Conservation (phyloP, 2,113 vertebrate genomes). For the Odontesthes bonariensis region DNA sequence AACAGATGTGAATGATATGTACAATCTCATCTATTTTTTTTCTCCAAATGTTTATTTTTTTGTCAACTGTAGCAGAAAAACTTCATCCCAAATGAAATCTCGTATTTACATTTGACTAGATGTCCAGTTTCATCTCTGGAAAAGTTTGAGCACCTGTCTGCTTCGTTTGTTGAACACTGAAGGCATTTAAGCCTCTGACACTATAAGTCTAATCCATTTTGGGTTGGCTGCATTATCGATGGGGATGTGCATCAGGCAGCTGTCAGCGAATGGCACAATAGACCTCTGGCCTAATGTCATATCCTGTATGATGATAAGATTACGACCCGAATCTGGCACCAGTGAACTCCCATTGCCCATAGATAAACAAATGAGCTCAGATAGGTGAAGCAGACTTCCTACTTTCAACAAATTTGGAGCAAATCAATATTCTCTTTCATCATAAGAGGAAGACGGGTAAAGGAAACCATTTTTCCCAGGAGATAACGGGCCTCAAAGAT, state of each 20-base stretch:
- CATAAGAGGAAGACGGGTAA: no score
- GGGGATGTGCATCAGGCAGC: constrained; percentile 55
- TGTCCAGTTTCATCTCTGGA: not conserved
- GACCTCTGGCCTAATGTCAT: not conserved
- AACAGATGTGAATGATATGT: no score
- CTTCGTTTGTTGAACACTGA: not conserved
- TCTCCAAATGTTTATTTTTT: no score
- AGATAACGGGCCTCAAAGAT: not conserved
- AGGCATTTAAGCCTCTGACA: constrained; percentile 25
- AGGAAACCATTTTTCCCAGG: not conserved
- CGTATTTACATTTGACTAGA: not conserved
- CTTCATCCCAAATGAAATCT: no score
- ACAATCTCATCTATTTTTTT: no score
- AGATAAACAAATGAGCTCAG: constrained; percentile 9
- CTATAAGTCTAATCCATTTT: constrained; percentile 44
- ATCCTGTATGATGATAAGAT: constrained; percentile 50
- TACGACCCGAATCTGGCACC: constrained; percentile 13
- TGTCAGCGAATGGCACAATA: constrained; percentile 47
- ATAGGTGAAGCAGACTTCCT: not conserved
- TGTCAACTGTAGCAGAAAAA: no score
- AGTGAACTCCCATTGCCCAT: not conserved
- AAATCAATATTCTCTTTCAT: not conserved
- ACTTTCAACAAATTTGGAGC: not conserved
- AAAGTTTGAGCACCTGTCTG: not conserved
- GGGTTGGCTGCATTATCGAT: constrained; percentile 33